phyloP scores from a whole-genome alignment of 2,797 vertebrate species.

The Hylomyscus alleni region DNA sequence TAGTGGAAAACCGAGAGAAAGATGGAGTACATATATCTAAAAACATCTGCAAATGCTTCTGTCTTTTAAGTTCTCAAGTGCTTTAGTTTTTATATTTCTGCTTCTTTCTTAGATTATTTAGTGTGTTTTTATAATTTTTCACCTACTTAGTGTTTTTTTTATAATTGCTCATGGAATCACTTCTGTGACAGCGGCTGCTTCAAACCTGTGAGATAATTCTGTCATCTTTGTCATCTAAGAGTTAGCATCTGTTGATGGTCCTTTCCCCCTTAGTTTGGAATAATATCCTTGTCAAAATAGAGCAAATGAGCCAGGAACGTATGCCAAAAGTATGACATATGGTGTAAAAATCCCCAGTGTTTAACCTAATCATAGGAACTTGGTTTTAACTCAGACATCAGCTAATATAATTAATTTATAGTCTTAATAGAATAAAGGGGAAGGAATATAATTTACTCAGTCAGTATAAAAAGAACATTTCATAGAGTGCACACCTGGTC shows the following conservation, averaged over 20 bases:
- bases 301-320: background rate
- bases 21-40: too few species aligned
- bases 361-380: background rate
- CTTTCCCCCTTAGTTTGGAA: background rate
- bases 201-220: background rate
- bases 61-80: background rate
- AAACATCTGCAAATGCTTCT: too few species aligned
- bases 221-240: background rate
- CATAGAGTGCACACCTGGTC: background rate
- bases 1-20: accelerated
- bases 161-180: background rate
- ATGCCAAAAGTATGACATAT: background rate
- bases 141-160: too few species aligned
- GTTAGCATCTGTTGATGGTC: background rate
- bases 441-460: background rate
- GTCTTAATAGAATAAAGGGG: background rate
- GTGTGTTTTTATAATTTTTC: background rate
- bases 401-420: background rate
- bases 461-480: background rate
- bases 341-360: background rate
- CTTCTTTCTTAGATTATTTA: background rate
- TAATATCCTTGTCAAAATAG: background rate
- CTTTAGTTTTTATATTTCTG: background rate
- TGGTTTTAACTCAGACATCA: background rate
- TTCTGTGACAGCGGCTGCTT: background rate